Evolutionary conservation across 2,888 invertebrate genomes (phyloP).

Genomic region (Autographa gamma): DNA sequence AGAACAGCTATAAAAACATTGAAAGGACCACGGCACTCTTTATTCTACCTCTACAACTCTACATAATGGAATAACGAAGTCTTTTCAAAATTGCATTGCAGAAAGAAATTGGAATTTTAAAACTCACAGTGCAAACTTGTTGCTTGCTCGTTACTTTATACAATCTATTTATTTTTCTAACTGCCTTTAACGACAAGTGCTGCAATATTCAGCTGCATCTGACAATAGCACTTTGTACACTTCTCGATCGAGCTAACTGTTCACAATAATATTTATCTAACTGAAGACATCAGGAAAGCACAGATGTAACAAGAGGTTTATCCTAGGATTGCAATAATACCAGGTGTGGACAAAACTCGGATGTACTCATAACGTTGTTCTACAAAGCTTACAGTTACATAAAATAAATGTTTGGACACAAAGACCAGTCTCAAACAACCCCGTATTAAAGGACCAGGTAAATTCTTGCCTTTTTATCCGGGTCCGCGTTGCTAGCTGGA

Average conservation of each 20-base stretch:
- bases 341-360: conserved; percentile 1
- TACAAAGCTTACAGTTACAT: background rate
- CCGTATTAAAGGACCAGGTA: conserved; percentile 27
- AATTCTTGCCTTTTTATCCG: conserved; percentile 24
- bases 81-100: conserved; percentile 3
- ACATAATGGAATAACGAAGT: background rate
- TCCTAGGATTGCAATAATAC: conserved; percentile 5
- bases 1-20: conserved; percentile 35
- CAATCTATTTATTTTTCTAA: conserved; percentile 2
- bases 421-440: conserved; percentile 5
- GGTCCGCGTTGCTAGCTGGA: conserved; percentile 14
- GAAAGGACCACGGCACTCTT: background rate
- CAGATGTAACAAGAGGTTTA: background rate
- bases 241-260: conserved; percentile 6
- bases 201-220: conserved; percentile 9
- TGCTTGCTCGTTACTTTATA: conserved; percentile 11
- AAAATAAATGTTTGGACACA: conserved; percentile 1
- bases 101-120: conserved; percentile 15
- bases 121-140: conserved; percentile 18
- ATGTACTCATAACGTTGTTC: background rate
- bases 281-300: background rate
- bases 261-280: conserved; percentile 27
- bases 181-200: background rate
- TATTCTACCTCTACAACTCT: background rate
- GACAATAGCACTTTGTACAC: conserved; percentile 8